Base-by-base conservation (phyloP, 2,888 invertebrate genomes). In the Hyles lineata region DNA sequence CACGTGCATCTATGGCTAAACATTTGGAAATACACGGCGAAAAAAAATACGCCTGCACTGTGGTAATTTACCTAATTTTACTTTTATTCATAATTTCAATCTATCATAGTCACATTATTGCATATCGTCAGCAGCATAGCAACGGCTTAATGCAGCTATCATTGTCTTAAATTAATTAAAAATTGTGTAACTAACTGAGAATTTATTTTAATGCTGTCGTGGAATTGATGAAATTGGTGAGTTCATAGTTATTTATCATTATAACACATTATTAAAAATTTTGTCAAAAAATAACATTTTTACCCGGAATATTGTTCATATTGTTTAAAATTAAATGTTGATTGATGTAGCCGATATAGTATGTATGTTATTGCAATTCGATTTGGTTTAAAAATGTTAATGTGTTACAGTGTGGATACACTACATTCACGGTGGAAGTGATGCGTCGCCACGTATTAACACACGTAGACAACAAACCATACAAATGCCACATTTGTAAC, bases 361-460 rank as follows among this genome's bases (percentile, higher is more conserved):
- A 55, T 55, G 50, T 5, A 43, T 43, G 2, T 15, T 2, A 50
- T 69, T 17, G 17, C 43, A 11, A 43, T 43, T 43, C 15, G 43
- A 43, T 1, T 15, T 43, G 11, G 15, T 11, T 11, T 15, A 29
- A 29, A 5, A 29, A 29, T 29, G 3, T 29, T 3, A 43, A 43
- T 43, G 15, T 50, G 29, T 82, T 91, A 72, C 88, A 97, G 97
- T 98, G 98, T 82, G 95, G 95, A 59, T 96, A 96, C 87, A 96
- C 95, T 72, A 98, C 98, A 83, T 97, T 96, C 72, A 98, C 98
- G 0, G 96, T 98, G 81, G 98, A 98, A 87, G 98, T 98, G 73
- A 92, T 97, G 79, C 97, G 97, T 79, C 96, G 97, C 3, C 97
- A 97, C 86, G 95, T 96, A 82, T 94, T 96, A 78, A 97, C 96